Evolutionary conservation across 2,113 vertebrate genomes (phyloP).

Genomic region (Arothron firmamentum): DNA sequence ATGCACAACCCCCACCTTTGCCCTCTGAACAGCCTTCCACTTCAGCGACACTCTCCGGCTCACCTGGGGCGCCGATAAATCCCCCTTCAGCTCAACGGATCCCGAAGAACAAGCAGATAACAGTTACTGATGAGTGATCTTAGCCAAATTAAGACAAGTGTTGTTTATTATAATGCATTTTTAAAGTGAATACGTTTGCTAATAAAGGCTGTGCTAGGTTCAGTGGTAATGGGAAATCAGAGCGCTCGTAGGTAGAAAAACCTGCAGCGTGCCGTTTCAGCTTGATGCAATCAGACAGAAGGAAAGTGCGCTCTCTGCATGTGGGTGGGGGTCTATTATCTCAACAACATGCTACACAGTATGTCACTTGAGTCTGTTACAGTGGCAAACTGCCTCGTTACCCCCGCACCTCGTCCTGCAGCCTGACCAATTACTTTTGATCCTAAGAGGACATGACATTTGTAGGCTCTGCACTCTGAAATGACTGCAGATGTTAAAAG

Average conservation of each 20-base stretch:
- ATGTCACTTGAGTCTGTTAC: constrained; percentile 74
- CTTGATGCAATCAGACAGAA: constrained; percentile 56
- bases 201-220: no score
- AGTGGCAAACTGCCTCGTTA: constrained; percentile 72
- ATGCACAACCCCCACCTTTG: constrained; percentile 29
- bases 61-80: constrained; percentile 16
- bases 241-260: background rate
- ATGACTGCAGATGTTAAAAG: constrained; percentile 92
- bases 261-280: constrained; percentile 12
- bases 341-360: constrained; percentile 64
- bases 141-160: background rate
- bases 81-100: constrained; percentile 10
- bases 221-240: background rate
- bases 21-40: constrained; percentile 49
- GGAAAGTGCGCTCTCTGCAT: constrained; percentile 49
- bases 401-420: constrained; percentile 70
- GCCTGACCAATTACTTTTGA: constrained; percentile 94
- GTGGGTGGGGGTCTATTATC: constrained; percentile 70
- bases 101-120: no score
- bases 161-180: background rate
- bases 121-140: background rate
- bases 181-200: no score
- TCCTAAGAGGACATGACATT: constrained; percentile 93
- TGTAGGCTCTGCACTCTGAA: constrained; percentile 84
- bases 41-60: constrained; percentile 34